Evolutionary conservation across 2,888 invertebrate genomes (phyloP).

Genomic region (Mythimna loreyi): DNA sequence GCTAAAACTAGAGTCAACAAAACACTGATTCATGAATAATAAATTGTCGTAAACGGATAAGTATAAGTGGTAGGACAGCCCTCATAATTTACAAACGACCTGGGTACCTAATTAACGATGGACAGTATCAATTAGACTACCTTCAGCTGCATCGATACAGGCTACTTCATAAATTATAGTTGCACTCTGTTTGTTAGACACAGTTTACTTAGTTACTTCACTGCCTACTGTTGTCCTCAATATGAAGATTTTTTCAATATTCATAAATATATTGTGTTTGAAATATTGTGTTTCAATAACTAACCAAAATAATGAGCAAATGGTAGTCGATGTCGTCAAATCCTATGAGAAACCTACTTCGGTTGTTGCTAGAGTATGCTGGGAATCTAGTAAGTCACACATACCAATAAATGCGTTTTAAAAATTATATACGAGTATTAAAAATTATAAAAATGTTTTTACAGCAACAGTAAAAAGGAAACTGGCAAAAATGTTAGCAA

Average conservation of each 20-base stretch:
- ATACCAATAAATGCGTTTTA: background rate
- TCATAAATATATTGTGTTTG: slow-evolving; percentile 43
- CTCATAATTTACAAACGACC: slow-evolving; percentile 57
- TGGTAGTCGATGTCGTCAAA: slow-evolving; percentile 74
- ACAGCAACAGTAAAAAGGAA: slow-evolving; percentile 61
- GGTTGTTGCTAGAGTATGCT: slow-evolving; percentile 74
- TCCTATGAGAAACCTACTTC: slow-evolving; percentile 74
- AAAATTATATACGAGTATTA: background rate
- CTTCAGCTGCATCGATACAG: slow-evolving; percentile 23
- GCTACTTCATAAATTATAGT: slow-evolving; percentile 39
- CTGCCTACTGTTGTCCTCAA: slow-evolving; percentile 2
- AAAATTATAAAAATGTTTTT: slow-evolving; percentile 6
- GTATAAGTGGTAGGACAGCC: slow-evolving; percentile 46
- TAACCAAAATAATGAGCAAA: slow-evolving; percentile 61
- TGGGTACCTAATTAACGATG: slow-evolving; percentile 55
- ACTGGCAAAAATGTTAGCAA: slow-evolving; percentile 63
- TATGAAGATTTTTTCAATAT: slow-evolving; percentile 44
- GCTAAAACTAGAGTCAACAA: slow-evolving; percentile 31
- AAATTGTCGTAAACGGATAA: slow-evolving; percentile 39
- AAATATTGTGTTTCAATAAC: slow-evolving; percentile 49
- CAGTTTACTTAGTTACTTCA: slow-evolving; percentile 13
- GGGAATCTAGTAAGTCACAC: slow-evolving; percentile 73
- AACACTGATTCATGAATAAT: slow-evolving; percentile 46
- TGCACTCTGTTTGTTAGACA: slow-evolving; percentile 12
- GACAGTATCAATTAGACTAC: slow-evolving; percentile 32